Percentiles rank a stretch among this genome's conserved stretches.
These are phyloP conservation scores for Florisuga fusca DNA, from an alignment of 2,797 vertebrate species.

Conservation along the genomic window DNA sequence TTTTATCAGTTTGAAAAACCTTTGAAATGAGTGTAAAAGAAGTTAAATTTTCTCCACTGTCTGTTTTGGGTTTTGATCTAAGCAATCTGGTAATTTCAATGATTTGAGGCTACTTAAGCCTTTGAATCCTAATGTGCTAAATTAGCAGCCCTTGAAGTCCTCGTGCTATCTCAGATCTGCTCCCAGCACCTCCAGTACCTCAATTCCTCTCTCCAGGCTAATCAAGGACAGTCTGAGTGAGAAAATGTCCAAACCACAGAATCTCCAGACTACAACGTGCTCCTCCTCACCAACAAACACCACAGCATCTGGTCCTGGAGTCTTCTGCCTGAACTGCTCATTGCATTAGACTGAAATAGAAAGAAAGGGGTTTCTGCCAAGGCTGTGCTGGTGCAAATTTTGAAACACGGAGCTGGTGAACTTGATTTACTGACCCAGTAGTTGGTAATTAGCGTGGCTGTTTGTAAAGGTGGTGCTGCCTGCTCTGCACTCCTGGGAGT, in stretches of 20 bases:
- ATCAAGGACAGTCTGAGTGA: not conserved
- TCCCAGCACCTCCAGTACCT: not conserved
- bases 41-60: conserved; percentile 17
- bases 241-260: not conserved
- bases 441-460: not conserved
- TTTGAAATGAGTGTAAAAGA: conserved; percentile 47
- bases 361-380: not conserved
- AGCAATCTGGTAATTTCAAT: conserved; percentile 5
- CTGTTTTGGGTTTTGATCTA: conserved; percentile 49
- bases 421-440: not conserved
- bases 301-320: not conserved
- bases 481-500: not conserved
- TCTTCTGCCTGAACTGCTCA: not conserved
- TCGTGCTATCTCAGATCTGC: not conserved
- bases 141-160: conserved; percentile 4
- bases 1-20: conserved; percentile 1
- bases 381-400: not conserved
- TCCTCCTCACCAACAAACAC: not conserved
- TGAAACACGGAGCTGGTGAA: not conserved
- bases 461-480: not conserved
- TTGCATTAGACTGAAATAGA: not conserved
- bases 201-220: not conserved
- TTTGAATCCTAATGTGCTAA: conserved; percentile 20
- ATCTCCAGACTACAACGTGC: not conserved
- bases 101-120: not conserved